phyloP scores from a whole-genome alignment of 2,797 vertebrate genomes.

The Falco concolor region DNA sequence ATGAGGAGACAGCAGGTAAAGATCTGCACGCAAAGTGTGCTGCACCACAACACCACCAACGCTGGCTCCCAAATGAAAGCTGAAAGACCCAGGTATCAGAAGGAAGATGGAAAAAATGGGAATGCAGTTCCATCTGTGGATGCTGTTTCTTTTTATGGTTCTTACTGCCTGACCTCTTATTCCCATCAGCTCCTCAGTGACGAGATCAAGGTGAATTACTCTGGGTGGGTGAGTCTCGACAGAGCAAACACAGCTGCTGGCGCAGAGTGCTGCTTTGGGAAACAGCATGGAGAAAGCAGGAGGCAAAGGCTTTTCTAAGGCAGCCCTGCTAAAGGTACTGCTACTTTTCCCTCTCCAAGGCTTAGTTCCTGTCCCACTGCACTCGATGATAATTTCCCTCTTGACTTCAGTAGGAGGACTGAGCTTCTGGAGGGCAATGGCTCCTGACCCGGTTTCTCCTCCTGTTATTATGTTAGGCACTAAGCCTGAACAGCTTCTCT shows the following conservation, averaged over 20 bases:
- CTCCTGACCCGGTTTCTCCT: constrained; percentile 23
- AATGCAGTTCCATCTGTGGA: background rate
- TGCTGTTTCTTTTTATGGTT: constrained; percentile 28
- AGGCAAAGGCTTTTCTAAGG: background rate
- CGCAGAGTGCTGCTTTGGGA: background rate
- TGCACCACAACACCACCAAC: background rate
- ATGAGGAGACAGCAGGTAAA: background rate
- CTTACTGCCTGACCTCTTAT: background rate
- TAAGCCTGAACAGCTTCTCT: constrained; percentile 40
- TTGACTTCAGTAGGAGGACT: background rate
- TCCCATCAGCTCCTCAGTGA: background rate
- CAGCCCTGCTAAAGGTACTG: background rate
- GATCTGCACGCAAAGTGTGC: background rate
- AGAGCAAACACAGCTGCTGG: constrained; percentile 41
- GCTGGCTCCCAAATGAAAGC: background rate
- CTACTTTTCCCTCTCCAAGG: background rate
- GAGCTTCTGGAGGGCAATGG: constrained; percentile 26
- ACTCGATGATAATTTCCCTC: constrained; percentile 38
- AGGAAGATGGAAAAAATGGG: background rate
- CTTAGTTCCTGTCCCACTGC: background rate
- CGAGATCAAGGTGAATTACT: constrained; percentile 21
- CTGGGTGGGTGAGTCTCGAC: background rate
- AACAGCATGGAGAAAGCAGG: background rate
- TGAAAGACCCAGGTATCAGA: background rate
- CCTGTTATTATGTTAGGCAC: constrained; percentile 39